A percentile compares a stretch with the other conserved stretches of the same genome.
Conservation (phyloP, 1,140 invertebrate species). For the Solen grandis region DNA sequence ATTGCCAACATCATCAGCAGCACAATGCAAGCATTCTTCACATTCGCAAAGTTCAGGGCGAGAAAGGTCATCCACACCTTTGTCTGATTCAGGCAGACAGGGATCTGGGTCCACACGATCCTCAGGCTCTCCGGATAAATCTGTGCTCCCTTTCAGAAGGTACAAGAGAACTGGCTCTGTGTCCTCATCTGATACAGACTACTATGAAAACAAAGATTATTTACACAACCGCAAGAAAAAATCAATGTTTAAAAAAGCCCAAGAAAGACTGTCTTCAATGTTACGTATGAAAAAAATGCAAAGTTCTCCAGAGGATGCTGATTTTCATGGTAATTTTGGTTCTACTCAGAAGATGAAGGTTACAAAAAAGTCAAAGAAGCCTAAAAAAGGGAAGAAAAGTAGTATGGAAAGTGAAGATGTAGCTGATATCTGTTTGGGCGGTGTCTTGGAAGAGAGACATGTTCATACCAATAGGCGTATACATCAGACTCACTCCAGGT, state of each 20-base stretch:
- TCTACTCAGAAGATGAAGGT: neutral
- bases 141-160: neutral
- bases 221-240: constrained; percentile 41
- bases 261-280: constrained; percentile 12
- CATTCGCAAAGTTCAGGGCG: too few species aligned
- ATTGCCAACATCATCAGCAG: neutral
- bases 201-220: neutral
- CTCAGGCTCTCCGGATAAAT: neutral
- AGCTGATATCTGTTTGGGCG: neutral
- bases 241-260: constrained; percentile 54
- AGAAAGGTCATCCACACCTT: too few species aligned
- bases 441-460: constrained; percentile 24
- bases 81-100: too few species aligned
- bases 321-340: neutral
- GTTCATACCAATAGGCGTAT: constrained; percentile 30
- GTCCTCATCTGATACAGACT: neutral
- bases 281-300: constrained; percentile 17
- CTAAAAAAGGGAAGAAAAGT: neutral
- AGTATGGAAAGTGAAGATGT: neutral
- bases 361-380: constrained; percentile 1
- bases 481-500: constrained; percentile 21
- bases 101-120: neutral
- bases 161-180: neutral
- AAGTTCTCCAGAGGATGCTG: neutral
- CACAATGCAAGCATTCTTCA: too few species aligned